These are phyloP conservation scores for Peromyscus eremicus DNA, from an alignment of 2,797 vertebrate genomes.

Conservation along the genomic window DNA sequence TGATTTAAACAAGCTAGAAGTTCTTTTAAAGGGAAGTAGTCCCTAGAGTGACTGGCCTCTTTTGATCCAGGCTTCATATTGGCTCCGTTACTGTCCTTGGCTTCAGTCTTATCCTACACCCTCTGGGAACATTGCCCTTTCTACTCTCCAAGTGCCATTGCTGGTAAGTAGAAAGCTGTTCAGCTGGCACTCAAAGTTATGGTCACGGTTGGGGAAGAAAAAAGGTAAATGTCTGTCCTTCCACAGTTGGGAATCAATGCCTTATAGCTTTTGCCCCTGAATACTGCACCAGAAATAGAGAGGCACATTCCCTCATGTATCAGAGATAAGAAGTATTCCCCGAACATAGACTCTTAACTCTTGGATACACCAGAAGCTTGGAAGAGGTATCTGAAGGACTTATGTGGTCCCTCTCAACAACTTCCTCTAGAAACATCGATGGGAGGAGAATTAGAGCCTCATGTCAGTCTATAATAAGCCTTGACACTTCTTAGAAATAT, in stretches of 20 bases:
- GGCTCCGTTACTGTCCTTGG: neutral
- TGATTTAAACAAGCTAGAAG: neutral
- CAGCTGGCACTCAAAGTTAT: neutral
- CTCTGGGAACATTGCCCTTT: neutral
- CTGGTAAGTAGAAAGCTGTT: neutral
- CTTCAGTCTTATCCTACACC: neutral
- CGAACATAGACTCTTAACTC: neutral
- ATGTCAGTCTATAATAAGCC: neutral
- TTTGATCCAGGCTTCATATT: neutral
- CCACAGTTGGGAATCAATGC: neutral
- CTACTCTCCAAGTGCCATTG: neutral
- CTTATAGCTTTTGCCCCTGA: neutral
- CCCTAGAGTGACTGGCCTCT: neutral
- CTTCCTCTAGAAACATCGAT: neutral
- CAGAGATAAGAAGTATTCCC: neutral
- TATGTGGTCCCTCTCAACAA: neutral
- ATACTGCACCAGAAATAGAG: neutral
- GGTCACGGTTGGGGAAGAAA: neutral
- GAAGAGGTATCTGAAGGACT: neutral
- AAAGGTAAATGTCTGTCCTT: neutral
- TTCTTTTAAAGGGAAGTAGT: neutral
- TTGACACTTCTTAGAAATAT: neutral
- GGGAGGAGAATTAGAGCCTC: neutral
- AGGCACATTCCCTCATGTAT: neutral
- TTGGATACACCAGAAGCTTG: neutral